These are phyloP conservation scores for Apamea anceps DNA, from an alignment of 2,888 invertebrate genomes.

Conservation along the genomic window DNA sequence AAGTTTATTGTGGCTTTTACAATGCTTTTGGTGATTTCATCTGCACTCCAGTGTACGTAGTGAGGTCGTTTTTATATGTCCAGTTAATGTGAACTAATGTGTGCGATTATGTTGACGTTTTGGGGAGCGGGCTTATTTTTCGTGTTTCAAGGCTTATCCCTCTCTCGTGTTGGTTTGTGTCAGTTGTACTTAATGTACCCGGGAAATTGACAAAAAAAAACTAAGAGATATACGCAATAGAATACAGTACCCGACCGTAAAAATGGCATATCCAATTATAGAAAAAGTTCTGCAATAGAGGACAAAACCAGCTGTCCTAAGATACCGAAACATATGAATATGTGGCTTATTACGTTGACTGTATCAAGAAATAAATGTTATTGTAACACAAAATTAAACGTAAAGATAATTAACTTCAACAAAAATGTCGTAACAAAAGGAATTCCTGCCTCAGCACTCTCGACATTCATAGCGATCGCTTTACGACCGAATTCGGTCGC, in stretches of 20 bases:
- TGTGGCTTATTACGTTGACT: background rate
- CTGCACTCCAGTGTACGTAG: slow-evolving; percentile 52
- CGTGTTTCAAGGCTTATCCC: slow-evolving; percentile 48
- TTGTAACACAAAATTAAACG: slow-evolving; percentile 11
- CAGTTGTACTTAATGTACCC: slow-evolving; percentile 37
- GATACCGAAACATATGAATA: too few species aligned
- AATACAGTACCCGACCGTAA: too few species aligned
- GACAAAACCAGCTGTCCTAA: background rate
- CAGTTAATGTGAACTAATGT: slow-evolving; percentile 65
- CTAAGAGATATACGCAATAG: background rate
- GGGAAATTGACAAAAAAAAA: slow-evolving; percentile 33
- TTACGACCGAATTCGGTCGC: too few species aligned
- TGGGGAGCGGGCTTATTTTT: slow-evolving; percentile 52
- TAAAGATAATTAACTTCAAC: slow-evolving; percentile 26
- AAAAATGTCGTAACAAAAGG: slow-evolving; percentile 41
- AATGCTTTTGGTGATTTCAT: slow-evolving; percentile 61
- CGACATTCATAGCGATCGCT: too few species aligned
- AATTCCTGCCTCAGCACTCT: too few species aligned
- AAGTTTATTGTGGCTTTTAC: slow-evolving; percentile 71
- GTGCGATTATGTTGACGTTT: slow-evolving; percentile 61
- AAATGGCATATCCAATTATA: background rate
- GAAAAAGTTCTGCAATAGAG: too few species aligned
- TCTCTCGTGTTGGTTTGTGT: slow-evolving; percentile 41
- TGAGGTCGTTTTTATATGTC: slow-evolving; percentile 60
- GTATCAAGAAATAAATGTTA: background rate